Evolutionary conservation across 1,140 invertebrate genomes (phyloP).

Genomic region (Daktulosphaira vitifoliae): DNA sequence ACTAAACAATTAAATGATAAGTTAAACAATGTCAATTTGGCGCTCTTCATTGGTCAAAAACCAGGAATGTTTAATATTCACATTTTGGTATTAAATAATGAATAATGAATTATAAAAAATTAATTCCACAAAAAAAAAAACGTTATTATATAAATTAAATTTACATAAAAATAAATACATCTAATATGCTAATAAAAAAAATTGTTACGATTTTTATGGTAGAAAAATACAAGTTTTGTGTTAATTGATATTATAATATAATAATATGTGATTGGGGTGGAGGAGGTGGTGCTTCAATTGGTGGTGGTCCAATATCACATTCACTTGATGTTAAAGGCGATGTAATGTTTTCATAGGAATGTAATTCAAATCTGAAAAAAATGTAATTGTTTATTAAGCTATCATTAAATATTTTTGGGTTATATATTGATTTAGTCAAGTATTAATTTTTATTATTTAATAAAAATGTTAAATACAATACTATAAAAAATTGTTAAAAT

Average conservation of each 20-base stretch:
- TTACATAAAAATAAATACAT: background rate
- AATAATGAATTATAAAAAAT: background rate
- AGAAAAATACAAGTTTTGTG: background rate
- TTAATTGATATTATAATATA: constrained; percentile 4
- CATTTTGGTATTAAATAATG: constrained; percentile 10
- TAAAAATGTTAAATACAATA: too few relatives aligned
- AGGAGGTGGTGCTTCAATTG: constrained; percentile 21
- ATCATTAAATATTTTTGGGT: background rate
- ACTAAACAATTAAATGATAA: too few relatives aligned
- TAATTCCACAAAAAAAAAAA: constrained; percentile 1
- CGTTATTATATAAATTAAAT: constrained; percentile 13
- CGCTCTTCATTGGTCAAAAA: constrained; percentile 28
- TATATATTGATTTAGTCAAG: too few relatives aligned
- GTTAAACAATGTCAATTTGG: too few relatives aligned
- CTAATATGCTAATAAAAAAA: background rate
- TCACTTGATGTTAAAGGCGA: constrained; percentile 17
- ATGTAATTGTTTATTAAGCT: background rate
- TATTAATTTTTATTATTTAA: too few relatives aligned
- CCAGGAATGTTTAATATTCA: constrained; percentile 21
- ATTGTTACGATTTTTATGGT: background rate
- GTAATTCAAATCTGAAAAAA: constrained; percentile 25
- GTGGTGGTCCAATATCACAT: constrained; percentile 23
- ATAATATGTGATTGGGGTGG: constrained; percentile 18
- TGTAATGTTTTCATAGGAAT: constrained; percentile 23
- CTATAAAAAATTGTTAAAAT: too few relatives aligned